Conservation (phyloP, 2,888 invertebrate genomes). For the Drosophila algonquin region DNA sequence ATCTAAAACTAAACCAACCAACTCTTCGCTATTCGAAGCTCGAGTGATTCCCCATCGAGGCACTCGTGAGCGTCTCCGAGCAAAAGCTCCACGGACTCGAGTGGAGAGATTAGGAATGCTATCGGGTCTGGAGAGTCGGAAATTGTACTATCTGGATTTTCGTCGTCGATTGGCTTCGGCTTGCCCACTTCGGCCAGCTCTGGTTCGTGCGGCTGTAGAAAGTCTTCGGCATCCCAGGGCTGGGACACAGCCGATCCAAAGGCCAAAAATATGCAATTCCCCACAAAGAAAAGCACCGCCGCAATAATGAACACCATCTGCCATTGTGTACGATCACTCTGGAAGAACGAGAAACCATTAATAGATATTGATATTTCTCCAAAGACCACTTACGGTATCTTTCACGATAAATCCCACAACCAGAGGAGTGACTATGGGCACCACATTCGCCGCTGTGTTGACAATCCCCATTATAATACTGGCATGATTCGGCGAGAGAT, state of each 20-base stretch:
- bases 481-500: constrained; percentile 88
- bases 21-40: not conserved
- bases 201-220: constrained; percentile 63
- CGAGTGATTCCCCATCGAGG: constrained; percentile 15
- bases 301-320: constrained; percentile 88
- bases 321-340: constrained; percentile 87
- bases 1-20: constrained; percentile 7
- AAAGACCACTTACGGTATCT: constrained; percentile 64
- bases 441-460: constrained; percentile 86
- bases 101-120: constrained; percentile 18
- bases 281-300: constrained; percentile 87
- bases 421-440: constrained; percentile 86
- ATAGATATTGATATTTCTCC: not conserved
- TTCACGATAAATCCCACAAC: constrained; percentile 85
- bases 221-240: constrained; percentile 88
- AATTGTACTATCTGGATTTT: not conserved
- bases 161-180: not conserved
- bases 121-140: not conserved
- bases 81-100: constrained; percentile 19
- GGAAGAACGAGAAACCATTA: not conserved
- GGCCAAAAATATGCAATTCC: constrained; percentile 88
- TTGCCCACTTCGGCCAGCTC: constrained; percentile 15
- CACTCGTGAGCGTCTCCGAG: constrained; percentile 20
- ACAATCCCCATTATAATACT: constrained; percentile 88
- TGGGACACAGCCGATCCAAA: constrained; percentile 88